These are phyloP conservation scores for Buathra laborator DNA, from an alignment of 2,888 invertebrate genomes.

Conservation along the genomic window DNA sequence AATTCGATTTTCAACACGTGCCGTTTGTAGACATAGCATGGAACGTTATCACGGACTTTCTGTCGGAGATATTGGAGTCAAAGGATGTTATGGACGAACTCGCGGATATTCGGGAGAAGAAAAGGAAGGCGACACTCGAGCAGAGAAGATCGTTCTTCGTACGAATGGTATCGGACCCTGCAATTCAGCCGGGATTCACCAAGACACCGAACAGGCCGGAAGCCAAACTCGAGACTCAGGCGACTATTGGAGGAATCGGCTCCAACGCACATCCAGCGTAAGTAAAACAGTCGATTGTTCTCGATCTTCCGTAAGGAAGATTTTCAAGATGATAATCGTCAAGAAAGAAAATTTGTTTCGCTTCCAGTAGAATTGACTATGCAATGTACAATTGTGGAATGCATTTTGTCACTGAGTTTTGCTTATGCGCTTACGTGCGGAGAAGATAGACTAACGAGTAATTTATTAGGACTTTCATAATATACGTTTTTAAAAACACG, in stretches of 20 bases:
- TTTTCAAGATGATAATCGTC: no score
- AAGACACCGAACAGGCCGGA: conserved; percentile 83
- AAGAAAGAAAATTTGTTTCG: no score
- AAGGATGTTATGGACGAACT: conserved; percentile 90
- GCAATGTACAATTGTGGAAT: no score
- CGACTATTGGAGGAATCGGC: conserved; percentile 81
- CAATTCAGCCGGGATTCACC: conserved; percentile 88
- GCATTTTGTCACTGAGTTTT: no score
- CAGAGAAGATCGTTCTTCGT: conserved; percentile 98
- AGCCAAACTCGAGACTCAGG: conserved; percentile 81
- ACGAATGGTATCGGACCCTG: conserved; percentile 98
- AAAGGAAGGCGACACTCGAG: conserved; percentile 92
- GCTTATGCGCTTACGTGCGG: no score
- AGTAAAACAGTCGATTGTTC: conserved; percentile 54
- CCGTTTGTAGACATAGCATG: conserved; percentile 90
- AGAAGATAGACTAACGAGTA: no score
- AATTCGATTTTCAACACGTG: background rate
- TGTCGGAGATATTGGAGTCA: conserved; percentile 92
- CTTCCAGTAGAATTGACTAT: no score
- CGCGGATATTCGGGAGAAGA: conserved; percentile 91
- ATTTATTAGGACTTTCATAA: no score
- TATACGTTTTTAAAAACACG: no score
- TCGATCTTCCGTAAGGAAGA: background rate
- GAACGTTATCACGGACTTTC: conserved; percentile 93
- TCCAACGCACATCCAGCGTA: conserved; percentile 78